Evolutionary conservation across 2,113 vertebrate species (phyloP).

Genomic region (chimpanzee (Pan troglodytes)): NHGRI_mPanTro3-v2.1_pri NC_072402.2:163967501-163968000

Average conservation of each 20-base stretch:
- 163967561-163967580: conserved; percentile 19
- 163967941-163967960: not conserved
- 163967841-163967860: not conserved
- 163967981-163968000: not conserved
- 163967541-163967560: conserved; percentile 67
- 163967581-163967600: conserved; percentile 70
- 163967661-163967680: conserved; percentile 40
- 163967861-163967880: not conserved
- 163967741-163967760: conserved; percentile 2
- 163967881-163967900: not conserved
- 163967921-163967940: not conserved
- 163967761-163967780: not conserved
- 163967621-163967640: conserved; percentile 55
- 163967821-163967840: not conserved
- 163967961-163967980: not conserved
- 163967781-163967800: not conserved
- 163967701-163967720: conserved; percentile 52
- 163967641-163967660: conserved; percentile 60
- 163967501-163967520: conserved; percentile 64
- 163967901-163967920: not conserved
- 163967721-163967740: conserved; percentile 36
- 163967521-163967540: conserved; percentile 75
- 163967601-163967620: conserved; percentile 60
- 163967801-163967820: not conserved
- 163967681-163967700: conserved; percentile 2